Conservation (phyloP, 1,140 invertebrate genomes). For the Nephila pilipes region DNA sequence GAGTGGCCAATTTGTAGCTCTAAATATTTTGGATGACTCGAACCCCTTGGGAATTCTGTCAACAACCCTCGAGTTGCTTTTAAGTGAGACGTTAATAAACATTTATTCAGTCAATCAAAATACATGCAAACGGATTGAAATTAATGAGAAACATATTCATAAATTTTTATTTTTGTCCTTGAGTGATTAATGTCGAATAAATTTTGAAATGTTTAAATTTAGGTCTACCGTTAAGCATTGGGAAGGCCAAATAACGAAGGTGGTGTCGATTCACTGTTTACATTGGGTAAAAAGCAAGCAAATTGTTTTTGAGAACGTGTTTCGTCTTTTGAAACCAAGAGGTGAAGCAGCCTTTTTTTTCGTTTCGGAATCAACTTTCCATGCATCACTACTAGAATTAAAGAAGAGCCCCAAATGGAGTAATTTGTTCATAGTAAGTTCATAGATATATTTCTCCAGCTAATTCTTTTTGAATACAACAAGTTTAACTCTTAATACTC, state of each 20-base stretch:
- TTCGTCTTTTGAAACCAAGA: background rate
- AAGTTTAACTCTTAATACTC: too few species aligned
- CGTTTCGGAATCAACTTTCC: background rate
- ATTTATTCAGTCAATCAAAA: too few species aligned
- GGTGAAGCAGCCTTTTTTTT: constrained; percentile 39
- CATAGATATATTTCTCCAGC: background rate
- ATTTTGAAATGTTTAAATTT: background rate
- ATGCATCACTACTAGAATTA: background rate
- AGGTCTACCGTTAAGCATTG: background rate
- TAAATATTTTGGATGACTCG: too few species aligned
- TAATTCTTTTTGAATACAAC: too few species aligned
- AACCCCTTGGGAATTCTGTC: too few species aligned
- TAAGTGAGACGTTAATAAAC: too few species aligned
- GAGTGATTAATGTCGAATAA: too few species aligned
- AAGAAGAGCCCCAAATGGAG: background rate
- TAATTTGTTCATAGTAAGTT: background rate
- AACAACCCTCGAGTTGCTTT: too few species aligned
- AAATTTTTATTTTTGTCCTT: too few species aligned
- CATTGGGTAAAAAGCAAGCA: constrained; percentile 28
- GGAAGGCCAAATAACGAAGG: background rate
- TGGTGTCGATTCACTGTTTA: constrained; percentile 41
- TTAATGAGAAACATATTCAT: too few species aligned
- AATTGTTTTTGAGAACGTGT: background rate
- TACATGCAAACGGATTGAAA: too few species aligned
- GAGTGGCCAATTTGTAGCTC: too few species aligned